These are phyloP conservation scores for Opisthograptis luteolata DNA, from an alignment of 2,888 invertebrate genomes.

Conservation along the genomic window DNA sequence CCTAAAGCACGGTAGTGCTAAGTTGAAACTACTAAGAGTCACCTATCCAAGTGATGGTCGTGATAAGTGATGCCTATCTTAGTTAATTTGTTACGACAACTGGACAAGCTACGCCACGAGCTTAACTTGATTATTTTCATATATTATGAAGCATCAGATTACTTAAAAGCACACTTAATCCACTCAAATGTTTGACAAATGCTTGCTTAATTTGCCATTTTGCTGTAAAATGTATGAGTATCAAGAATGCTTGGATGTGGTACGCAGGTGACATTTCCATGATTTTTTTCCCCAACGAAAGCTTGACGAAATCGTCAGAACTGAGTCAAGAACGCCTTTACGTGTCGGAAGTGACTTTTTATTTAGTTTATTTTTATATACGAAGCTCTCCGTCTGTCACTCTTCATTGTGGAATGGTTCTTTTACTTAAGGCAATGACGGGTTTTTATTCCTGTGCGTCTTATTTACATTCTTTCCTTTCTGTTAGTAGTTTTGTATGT, in stretches of 20 bases:
- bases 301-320: conserved; percentile 48
- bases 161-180: too few relatives aligned
- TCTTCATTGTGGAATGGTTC: conserved; percentile 58
- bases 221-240: conserved; percentile 39
- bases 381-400: conserved; percentile 51
- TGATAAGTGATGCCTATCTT: too few relatives aligned
- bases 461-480: conserved; percentile 7
- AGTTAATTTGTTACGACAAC: too few relatives aligned
- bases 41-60: too few relatives aligned
- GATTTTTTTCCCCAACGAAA: conserved; percentile 51
- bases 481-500: too few relatives aligned
- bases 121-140: too few relatives aligned
- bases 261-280: conserved; percentile 60
- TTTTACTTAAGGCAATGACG: conserved; percentile 52
- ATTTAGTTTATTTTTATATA: conserved; percentile 57
- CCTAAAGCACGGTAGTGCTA: too few relatives aligned
- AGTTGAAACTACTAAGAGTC: too few relatives aligned
- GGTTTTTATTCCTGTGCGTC: conserved; percentile 4
- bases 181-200: too few relatives aligned
- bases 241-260: conserved; percentile 43
- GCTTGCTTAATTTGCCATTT: too few relatives aligned
- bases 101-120: too few relatives aligned
- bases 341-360: conserved; percentile 54
- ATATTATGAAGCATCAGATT: too few relatives aligned
- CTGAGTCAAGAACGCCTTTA: conserved; percentile 51